Evolutionary conservation across 2,888 invertebrate species (phyloP).

Genomic region (Microplitis deprimator): DNA sequence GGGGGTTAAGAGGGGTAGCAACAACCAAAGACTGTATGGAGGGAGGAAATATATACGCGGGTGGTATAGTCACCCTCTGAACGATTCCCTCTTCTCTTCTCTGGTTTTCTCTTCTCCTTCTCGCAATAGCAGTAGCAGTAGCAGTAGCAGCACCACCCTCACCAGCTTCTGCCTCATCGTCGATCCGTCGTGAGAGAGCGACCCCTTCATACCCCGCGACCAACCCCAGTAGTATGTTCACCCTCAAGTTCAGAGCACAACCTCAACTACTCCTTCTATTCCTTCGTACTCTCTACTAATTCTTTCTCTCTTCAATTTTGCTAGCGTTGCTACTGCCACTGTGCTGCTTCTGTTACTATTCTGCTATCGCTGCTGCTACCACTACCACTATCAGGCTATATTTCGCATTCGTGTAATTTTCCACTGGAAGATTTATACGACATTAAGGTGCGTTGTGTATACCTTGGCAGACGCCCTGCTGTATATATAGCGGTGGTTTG

Average conservation of each 20-base stretch:
- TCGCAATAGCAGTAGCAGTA: constrained; percentile 64
- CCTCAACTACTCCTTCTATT: constrained; percentile 48
- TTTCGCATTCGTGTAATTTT: constrained; percentile 69
- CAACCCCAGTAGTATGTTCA: constrained; percentile 53
- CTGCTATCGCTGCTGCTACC: constrained; percentile 43
- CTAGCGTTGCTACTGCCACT: constrained; percentile 61
- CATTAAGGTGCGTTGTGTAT: constrained; percentile 66
- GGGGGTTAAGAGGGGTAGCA: constrained; percentile 35
- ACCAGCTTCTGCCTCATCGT: constrained; percentile 65
- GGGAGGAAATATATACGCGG: constrained; percentile 54
- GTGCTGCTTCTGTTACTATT: not conserved
- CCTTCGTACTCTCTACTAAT: constrained; percentile 34
- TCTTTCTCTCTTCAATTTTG: constrained; percentile 42
- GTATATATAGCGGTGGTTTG: not conserved
- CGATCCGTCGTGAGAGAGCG: constrained; percentile 57
- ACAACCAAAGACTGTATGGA: constrained; percentile 34
- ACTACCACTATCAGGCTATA: constrained; percentile 52
- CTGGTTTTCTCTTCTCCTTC: constrained; percentile 68
- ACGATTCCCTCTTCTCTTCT: constrained; percentile 50
- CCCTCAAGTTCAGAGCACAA: constrained; percentile 11
- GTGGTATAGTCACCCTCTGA: constrained; percentile 47
- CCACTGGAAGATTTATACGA: constrained; percentile 69
- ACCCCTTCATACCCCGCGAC: constrained; percentile 67
- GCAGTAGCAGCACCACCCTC: constrained; percentile 71
- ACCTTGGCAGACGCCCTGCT: constrained; percentile 46